Conservation (phyloP, 2,113 vertebrate genomes). For the Colaptes auratus region DNA sequence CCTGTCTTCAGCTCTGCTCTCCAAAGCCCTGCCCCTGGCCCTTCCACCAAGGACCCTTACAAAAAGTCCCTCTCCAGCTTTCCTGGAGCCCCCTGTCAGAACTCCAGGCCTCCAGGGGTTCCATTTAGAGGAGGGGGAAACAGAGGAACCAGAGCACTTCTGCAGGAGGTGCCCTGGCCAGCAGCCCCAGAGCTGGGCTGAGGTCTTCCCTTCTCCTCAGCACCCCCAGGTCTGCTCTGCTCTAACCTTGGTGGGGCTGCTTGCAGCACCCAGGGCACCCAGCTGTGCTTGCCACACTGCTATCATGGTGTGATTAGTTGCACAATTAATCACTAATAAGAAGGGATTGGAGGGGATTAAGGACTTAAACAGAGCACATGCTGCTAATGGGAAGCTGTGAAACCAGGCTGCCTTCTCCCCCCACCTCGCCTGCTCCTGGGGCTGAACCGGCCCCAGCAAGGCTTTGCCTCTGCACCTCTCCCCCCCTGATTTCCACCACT, state of each 20-base stretch:
- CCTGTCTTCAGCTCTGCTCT: no score
- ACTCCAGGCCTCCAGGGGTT: no score
- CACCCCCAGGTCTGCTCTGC: background rate
- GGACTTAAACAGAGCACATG: background rate
- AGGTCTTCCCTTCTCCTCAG: background rate
- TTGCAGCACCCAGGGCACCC: background rate
- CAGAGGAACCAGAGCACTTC: no score
- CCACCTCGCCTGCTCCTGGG: background rate
- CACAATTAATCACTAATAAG: constrained; percentile 65
- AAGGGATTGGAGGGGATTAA: constrained; percentile 48
- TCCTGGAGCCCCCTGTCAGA: no score
- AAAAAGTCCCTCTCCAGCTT: no score
- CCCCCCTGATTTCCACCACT: background rate
- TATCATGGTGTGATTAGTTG: constrained; percentile 39
- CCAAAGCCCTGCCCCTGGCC: no score
- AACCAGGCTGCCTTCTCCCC: background rate
- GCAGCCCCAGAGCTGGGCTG: background rate
- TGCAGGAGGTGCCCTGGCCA: no score
- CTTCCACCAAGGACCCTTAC: no score
- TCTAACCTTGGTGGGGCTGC: background rate
- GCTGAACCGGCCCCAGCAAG: accelerated
- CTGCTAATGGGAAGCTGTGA: background rate
- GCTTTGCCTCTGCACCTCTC: background rate
- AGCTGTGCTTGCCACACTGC: background rate
- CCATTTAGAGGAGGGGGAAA: no score